A percentile compares a stretch with the other conserved stretches of the same genome.
Conservation (phyloP, 2,888 invertebrate species). For the Volucella bombylans region DNA sequence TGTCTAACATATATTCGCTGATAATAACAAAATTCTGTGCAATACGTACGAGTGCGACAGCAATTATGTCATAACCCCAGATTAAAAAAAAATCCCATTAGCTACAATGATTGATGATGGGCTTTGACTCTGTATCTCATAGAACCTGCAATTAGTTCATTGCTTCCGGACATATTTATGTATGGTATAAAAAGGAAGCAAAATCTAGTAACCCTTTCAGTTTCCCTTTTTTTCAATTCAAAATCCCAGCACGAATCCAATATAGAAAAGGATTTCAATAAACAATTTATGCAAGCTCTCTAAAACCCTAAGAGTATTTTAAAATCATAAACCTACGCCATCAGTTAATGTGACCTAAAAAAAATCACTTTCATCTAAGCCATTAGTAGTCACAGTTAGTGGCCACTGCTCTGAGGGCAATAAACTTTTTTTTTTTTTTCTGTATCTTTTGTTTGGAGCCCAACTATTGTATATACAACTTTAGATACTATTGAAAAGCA, state of each 20-base stretch:
- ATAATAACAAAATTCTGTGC: too few species aligned
- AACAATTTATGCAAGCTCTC: background rate
- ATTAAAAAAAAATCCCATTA: too few species aligned
- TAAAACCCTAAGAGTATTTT: conserved; percentile 14
- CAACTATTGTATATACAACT: background rate
- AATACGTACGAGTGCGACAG: too few species aligned
- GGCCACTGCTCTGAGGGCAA: conserved; percentile 46
- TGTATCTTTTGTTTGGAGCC: conserved; percentile 37
- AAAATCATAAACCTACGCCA: conserved; percentile 31
- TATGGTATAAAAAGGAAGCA: background rate
- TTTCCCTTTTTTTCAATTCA: background rate
- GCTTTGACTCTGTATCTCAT: too few species aligned
- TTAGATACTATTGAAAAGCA: conserved; percentile 39
- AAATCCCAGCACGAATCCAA: background rate
- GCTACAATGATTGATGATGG: too few species aligned
- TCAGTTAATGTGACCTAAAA: conserved; percentile 60
- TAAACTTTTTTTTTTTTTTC: conserved; percentile 36
- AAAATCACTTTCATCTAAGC: conserved; percentile 68
- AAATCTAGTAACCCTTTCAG: conserved; percentile 1
- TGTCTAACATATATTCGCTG: too few species aligned
- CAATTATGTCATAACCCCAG: too few species aligned
- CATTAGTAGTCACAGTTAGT: conserved; percentile 24
- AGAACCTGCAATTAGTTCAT: background rate
- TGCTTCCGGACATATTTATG: conserved; percentile 2
- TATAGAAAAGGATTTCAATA: conserved; percentile 3